Percentiles rank a stretch among this genome's conserved stretches.
Evolutionary conservation across 2,888 invertebrate genomes (phyloP).

Genomic region (Euplexia lucipara): DNA sequence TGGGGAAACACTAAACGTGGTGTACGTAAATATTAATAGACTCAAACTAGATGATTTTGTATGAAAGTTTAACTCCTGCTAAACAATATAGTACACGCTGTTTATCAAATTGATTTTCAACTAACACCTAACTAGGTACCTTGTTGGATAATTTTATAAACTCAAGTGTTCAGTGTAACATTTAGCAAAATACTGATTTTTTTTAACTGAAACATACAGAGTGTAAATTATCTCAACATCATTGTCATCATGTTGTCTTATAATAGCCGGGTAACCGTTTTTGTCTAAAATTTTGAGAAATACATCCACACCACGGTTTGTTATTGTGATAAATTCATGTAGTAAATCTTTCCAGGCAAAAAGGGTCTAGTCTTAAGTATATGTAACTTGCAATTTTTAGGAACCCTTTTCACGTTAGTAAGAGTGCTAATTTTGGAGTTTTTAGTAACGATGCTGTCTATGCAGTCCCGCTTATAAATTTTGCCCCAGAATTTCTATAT

Average conservation of each 20-base stretch:
- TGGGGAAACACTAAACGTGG: conserved; percentile 22
- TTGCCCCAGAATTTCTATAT: neutral
- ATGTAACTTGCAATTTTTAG: neutral
- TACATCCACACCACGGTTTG: neutral
- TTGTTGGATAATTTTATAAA: neutral
- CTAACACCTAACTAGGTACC: neutral
- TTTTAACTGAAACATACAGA: neutral
- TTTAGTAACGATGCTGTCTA: neutral
- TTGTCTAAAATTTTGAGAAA: conserved; percentile 11
- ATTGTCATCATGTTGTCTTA: neutral
- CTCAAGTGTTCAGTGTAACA: neutral
- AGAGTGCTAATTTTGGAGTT: neutral
- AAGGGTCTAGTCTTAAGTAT: neutral
- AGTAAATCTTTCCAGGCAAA: conserved; percentile 19
- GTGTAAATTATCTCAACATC: neutral
- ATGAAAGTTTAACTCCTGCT: conserved; percentile 2
- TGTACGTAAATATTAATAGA: conserved; percentile 27
- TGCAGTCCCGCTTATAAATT: neutral
- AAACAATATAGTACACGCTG: conserved; percentile 8
- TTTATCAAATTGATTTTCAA: conserved; percentile 7
- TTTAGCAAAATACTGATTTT: neutral
- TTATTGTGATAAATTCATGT: conserved; percentile 23
- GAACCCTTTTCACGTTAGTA: neutral
- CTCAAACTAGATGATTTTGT: conserved; percentile 14
- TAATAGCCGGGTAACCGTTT: neutral